These are phyloP conservation scores for Gerris buenoi DNA, from an alignment of 1,140 invertebrate genomes.

Conservation along the genomic window DNA sequence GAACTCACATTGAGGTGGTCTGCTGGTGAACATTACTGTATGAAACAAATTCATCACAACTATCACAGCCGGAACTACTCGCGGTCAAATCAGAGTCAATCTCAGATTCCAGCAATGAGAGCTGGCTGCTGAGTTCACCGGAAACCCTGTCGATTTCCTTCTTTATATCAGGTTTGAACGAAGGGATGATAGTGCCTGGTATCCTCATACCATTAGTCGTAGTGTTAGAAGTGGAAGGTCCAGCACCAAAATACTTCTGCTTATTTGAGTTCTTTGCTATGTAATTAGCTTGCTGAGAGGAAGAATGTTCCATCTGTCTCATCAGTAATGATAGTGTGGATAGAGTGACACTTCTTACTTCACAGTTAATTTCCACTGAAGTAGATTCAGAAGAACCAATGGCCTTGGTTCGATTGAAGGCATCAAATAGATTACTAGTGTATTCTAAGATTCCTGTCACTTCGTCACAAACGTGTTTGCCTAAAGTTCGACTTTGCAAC, in stretches of 20 bases:
- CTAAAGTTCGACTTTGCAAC: constrained; percentile 51
- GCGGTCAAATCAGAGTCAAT: constrained; percentile 85
- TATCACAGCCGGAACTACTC: constrained; percentile 84
- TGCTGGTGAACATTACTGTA: constrained; percentile 53
- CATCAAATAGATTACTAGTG: constrained; percentile 32
- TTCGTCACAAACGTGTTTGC: constrained; percentile 58
- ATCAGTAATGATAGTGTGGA: constrained; percentile 37
- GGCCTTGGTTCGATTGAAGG: constrained; percentile 5
- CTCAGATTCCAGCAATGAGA: constrained; percentile 50
- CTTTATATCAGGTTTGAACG: constrained; percentile 29
- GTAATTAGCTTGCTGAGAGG: constrained; percentile 26
- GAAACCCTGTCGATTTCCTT: constrained; percentile 44
- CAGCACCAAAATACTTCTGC: constrained; percentile 42
- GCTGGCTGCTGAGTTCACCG: constrained; percentile 49
- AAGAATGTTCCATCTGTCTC: constrained; percentile 34
- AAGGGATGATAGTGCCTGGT: constrained; percentile 35
- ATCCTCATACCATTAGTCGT: constrained; percentile 18
- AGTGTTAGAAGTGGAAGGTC: constrained; percentile 36
- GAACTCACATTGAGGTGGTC: constrained; percentile 57
- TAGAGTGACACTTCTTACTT: constrained; percentile 12
- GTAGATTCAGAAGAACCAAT: not conserved
- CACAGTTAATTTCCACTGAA: not conserved
- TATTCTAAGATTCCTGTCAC: constrained; percentile 52
- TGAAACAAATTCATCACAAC: constrained; percentile 71
- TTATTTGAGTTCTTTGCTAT: constrained; percentile 11